Percentiles rank a stretch among this genome's conserved stretches.
phyloP scores from a whole-genome alignment of 2,797 vertebrate genomes.

The Falco cherrug region DNA sequence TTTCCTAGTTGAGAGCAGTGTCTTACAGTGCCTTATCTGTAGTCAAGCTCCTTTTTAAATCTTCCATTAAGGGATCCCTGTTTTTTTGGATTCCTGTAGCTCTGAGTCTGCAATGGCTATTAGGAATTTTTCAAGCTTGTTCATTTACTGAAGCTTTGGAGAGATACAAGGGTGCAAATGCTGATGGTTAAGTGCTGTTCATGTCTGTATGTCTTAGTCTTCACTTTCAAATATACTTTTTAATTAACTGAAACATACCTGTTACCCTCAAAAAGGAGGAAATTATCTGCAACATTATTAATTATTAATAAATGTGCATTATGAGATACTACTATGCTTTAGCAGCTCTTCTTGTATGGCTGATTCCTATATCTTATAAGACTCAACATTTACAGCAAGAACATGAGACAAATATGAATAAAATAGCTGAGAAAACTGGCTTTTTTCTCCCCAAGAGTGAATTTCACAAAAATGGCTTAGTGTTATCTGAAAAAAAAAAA shows the following conservation, averaged over 20 bases:
- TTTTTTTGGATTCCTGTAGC: neutral
- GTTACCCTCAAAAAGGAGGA: no score
- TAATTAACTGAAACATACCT: neutral
- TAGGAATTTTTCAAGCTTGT: neutral
- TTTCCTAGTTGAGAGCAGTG: neutral
- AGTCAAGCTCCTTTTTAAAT: neutral
- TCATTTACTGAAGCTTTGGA: neutral
- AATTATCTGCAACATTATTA: neutral
- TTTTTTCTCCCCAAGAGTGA: neutral
- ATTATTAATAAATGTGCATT: neutral
- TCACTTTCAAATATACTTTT: neutral
- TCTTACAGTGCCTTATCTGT: neutral
- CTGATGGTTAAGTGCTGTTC: neutral
- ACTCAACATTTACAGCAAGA: neutral
- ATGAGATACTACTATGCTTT: neutral
- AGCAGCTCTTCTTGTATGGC: neutral
- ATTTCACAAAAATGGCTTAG: neutral
- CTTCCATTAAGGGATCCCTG: neutral
- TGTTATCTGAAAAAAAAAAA: neutral
- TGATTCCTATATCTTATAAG: neutral
- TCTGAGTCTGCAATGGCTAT: neutral
- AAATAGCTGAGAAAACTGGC: neutral
- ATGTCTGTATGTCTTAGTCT: neutral
- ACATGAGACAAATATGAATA: neutral
- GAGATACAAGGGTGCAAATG: rapidly evolving